Base-by-base conservation (phyloP, 2,113 vertebrate genomes). In the Ciconia stormi region DNA sequence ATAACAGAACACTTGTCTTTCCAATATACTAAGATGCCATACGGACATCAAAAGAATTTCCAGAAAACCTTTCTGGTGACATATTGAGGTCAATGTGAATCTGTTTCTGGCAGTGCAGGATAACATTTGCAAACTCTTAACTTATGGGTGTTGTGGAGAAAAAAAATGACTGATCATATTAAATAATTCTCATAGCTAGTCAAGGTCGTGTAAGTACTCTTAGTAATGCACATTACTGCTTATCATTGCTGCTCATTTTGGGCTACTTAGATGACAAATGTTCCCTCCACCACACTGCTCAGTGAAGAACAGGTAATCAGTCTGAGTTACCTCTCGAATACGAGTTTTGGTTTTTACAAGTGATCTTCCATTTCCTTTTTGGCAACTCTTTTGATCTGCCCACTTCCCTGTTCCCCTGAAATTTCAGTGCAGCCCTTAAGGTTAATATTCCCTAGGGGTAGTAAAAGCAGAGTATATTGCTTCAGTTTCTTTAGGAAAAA, bases 41-140 rank as follows among this genome's bases (percentile, higher is more conserved):
- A 61, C 53, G 61, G 87, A 72, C 92, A 95, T 94, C 70, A 96
- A 95, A 92, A 52, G 29, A 30, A 89, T 16, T 85, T 92, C 61
- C 83, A 89, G 94, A 84, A 87, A 91, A 18, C 19, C 56, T 65
- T 89, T 82, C 79, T 58, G 73, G 25, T 96, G 95, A 93, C 74
- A 82, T 94, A 94, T 70, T 90, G 84, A 94, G 94, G 89, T 83
- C 93, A 91, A 30, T 34, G 71, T n/a, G 74, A 96, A 69, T 72
- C 70, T 85, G 56, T 87, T 82, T 77, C 74, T 85, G 67, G 62
- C 82, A 53, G 83, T 50, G 69, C 38, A 36, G 66, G 78, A 61
- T 62, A 93, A 53, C 61, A 77, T 77, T 69, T 82, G 73, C 38
- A 87, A 80, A 77, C 53, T 71, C 81, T 62, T 72, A 55, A 70